A percentile compares a stretch with the other conserved stretches of the same genome.
phyloP scores from a whole-genome alignment of 2,888 invertebrate genomes.

The Incurvaria masculella region DNA sequence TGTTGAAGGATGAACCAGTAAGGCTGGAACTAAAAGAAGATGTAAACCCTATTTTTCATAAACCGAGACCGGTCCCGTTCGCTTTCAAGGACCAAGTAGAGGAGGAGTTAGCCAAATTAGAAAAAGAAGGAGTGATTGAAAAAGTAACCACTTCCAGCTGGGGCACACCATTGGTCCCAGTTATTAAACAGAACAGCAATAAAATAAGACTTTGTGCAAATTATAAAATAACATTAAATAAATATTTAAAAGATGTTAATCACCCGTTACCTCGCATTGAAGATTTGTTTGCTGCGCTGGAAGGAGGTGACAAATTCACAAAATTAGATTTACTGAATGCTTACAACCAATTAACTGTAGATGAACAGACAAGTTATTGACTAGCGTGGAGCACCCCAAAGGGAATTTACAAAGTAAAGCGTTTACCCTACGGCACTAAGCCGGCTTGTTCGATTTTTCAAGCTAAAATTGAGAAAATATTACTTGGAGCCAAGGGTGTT shows the following conservation, averaged over 20 bases:
- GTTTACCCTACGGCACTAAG: conserved; percentile 18
- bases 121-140: conserved; percentile 14
- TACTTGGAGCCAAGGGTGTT: conserved; percentile 10
- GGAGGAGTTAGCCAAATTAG: conserved; percentile 16
- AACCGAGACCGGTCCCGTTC: conserved; percentile 19
- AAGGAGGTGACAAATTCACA: conserved; percentile 16
- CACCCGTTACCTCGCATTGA: conserved; percentile 17
- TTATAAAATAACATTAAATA: conserved; percentile 14
- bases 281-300: conserved; percentile 14
- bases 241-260: conserved; percentile 11
- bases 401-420: conserved; percentile 7
- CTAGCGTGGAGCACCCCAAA: conserved; percentile 15
- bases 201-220: background rate
- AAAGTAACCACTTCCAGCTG: conserved; percentile 19
- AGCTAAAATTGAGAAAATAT: conserved; percentile 17
- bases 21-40: background rate
- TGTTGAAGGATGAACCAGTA: background rate
- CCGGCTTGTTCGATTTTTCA: conserved; percentile 22
- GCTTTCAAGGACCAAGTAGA: conserved; percentile 17
- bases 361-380: conserved; percentile 13
- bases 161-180: conserved; percentile 26
- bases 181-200: conserved; percentile 23
- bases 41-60: conserved; percentile 16
- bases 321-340: conserved; percentile 17
- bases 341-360: conserved; percentile 20